Percentiles rank a stretch among this genome's conserved stretches.
Evolutionary conservation across 2,113 vertebrate genomes (phyloP).

Genomic region (Hystrix brachyura): DNA sequence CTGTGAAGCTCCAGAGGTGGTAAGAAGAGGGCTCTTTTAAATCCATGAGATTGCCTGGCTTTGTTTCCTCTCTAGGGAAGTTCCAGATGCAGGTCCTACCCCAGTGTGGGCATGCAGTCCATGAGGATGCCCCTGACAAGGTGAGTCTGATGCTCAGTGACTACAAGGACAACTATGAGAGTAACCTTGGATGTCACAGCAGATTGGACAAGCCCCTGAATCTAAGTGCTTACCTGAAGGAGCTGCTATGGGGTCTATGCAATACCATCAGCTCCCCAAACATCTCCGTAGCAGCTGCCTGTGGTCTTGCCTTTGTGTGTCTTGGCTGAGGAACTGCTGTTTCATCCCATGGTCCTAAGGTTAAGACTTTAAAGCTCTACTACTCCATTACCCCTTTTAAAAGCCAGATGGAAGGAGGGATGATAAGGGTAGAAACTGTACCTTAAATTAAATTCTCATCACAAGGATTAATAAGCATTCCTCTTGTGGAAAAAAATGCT

Average conservation of each 20-base stretch:
- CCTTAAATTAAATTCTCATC: conserved; percentile 17
- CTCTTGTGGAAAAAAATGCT: neutral
- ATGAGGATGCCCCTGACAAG: conserved; percentile 98
- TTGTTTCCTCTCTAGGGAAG: conserved; percentile 91
- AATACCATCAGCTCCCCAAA: neutral
- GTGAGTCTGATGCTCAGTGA: conserved; percentile 85
- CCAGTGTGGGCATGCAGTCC: conserved; percentile 99
- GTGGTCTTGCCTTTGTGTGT: neutral
- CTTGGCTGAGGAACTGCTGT: neutral
- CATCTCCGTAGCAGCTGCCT: neutral
- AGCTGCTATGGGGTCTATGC: neutral
- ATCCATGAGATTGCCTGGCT: neutral
- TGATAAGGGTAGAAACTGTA: neutral
- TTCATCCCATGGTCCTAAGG: neutral
- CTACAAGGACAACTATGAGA: neutral
- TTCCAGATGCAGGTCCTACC: conserved; percentile 99
- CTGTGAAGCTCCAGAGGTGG: neutral
- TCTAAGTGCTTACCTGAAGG: accelerated
- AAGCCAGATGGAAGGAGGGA: conserved; percentile 18
- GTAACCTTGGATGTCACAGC: neutral
- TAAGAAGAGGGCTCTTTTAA: neutral
- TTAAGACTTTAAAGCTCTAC: neutral
- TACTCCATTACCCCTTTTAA: neutral
- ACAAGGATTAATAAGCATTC: neutral
- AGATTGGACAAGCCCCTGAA: neutral